These are phyloP conservation scores for Paedocypris sp. DNA, from an alignment of 2,113 vertebrate genomes.

Conservation along the genomic window DNA sequence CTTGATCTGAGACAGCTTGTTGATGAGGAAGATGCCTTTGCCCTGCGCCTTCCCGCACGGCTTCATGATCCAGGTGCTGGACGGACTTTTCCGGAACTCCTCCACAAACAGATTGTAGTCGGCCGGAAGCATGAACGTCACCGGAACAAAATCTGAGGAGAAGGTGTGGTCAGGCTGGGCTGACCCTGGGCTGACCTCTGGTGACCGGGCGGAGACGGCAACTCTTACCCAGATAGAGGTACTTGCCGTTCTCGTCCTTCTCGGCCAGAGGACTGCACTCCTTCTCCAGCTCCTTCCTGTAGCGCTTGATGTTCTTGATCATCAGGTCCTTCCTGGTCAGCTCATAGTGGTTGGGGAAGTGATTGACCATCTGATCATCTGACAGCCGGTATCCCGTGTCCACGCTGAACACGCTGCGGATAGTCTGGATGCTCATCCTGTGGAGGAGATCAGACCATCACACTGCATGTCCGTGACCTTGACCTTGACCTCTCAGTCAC, in stretches of 20 bases:
- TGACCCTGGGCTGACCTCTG: no score
- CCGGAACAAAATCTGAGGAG: conserved; percentile 86
- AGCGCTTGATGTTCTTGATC: conserved; percentile 97
- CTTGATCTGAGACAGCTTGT: conserved; percentile 96
- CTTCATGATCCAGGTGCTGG: conserved; percentile 99
- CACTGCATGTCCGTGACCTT: no score
- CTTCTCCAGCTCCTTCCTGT: conserved; percentile 89
- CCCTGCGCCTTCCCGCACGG: conserved; percentile 97
- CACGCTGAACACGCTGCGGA: conserved; percentile 90
- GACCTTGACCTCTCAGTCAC: no score
- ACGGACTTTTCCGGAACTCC: conserved; percentile 92
- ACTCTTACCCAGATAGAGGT: conserved; percentile 76
- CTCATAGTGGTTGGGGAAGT: conserved; percentile 97
- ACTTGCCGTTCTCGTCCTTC: conserved; percentile 94
- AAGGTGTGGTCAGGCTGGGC: no score
- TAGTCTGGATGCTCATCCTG: conserved; percentile 98
- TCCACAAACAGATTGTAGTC: conserved; percentile 98
- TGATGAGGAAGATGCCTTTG: conserved; percentile 97
- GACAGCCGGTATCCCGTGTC: conserved; percentile 91
- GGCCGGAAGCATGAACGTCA: conserved; percentile 94
- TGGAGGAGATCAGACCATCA: no score
- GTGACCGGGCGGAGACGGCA: no score
- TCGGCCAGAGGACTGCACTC: conserved; percentile 85
- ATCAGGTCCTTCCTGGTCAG: conserved; percentile 94
- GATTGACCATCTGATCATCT: conserved; percentile 95